Evolutionary conservation across 2,797 vertebrate species (phyloP), one percentile per base, ranked within the genome.

Genomic region (Poeciliopsis gracilis): DNA sequence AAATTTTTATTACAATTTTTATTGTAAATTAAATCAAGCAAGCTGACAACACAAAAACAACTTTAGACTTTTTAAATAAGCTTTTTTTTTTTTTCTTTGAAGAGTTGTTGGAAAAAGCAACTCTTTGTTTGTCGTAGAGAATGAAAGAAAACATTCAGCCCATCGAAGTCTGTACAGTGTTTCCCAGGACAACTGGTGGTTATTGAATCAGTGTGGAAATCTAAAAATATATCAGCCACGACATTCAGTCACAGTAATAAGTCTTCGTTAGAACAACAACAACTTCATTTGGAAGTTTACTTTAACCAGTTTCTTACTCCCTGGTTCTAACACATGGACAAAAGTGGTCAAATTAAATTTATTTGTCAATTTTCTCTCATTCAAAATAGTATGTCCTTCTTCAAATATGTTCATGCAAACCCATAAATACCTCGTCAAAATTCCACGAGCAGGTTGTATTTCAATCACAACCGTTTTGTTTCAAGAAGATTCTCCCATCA

Each of bases 1-100:
- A 25, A 8, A 78, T 85, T 84, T 77, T 82, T 84, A 83, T 85
- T 74, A 25, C 41, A 77, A 59, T 76, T 41, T 77, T 45, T 55
- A 63, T 47, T 72, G 43, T 74, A 49, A 78, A 63, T 84, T 46
- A 77, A 78, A 78, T 82, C 59, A 74, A 84, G 77, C 45, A 79
- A 9, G 30, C 38, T 53, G 72, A 78, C 55, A 82, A 74, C 23
- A 80, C 80, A 70, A 46, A 6, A 38, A 69, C 53, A 23, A 59
- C 53, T 76, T 10, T 57, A 63, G 25, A 25, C n/a, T 71, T 76
- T 28, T 78, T 33, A 77, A 77, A 80, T 28, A 36, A 72, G 84
- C 20, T 53, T 71, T 49, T 53, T 53, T 71, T 53, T 33, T 53
- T 33, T 72, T 69, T 45, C 30, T 41, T 16, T n/a, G 16, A 57